phyloP scores from a whole-genome alignment of 2,888 invertebrate species.

The Metopia argyrocephala region DNA sequence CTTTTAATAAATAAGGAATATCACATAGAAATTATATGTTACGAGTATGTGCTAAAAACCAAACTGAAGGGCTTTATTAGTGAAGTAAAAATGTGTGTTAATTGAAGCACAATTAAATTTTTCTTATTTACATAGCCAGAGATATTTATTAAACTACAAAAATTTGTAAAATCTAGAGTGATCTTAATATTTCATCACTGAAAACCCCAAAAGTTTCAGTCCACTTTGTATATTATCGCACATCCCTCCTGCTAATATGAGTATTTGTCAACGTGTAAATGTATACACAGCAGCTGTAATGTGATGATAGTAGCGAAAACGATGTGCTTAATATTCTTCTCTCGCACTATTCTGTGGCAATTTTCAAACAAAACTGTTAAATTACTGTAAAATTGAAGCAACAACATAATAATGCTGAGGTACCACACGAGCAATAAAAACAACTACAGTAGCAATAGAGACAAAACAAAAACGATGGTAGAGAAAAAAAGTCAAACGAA shows the following conservation, averaged over 20 bases:
- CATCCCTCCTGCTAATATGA: background rate
- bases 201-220: background rate
- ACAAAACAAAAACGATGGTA: background rate
- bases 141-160: too few species aligned
- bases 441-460: background rate
- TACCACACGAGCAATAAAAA: too few species aligned
- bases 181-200: too few species aligned
- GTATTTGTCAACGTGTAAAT: background rate
- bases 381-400: slow-evolving; percentile 35
- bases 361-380: slow-evolving; percentile 23
- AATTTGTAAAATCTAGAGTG: too few species aligned
- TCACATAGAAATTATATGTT: too few species aligned
- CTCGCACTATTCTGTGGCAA: background rate
- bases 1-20: too few species aligned
- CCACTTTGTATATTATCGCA: background rate
- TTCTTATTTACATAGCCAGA: too few species aligned
- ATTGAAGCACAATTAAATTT: too few species aligned
- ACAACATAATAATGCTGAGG: slow-evolving; percentile 12
- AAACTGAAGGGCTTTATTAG: too few species aligned
- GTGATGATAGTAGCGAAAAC: background rate
- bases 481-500: slow-evolving; percentile 24
- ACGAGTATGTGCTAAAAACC: too few species aligned
- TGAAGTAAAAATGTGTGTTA: too few species aligned
- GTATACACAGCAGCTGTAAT: background rate
- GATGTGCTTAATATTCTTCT: background rate